Evolutionary conservation across 2,113 vertebrate species (phyloP).

Genomic region (Sinocyclocheilus rhinocerous): DNA sequence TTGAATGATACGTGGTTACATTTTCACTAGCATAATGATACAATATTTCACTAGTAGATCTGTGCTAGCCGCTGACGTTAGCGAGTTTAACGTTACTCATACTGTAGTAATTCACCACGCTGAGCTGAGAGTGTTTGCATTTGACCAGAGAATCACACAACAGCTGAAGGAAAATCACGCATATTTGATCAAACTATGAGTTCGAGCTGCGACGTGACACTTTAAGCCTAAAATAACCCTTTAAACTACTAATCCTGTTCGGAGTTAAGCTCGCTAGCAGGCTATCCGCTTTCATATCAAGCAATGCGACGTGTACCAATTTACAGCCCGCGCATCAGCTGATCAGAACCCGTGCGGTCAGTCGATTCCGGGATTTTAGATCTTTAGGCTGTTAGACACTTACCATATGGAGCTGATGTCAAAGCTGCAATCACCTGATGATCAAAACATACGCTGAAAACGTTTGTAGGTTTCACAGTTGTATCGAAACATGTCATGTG

Average conservation of each 20-base stretch:
- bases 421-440: not conserved
- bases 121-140: not conserved
- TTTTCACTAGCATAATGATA: not conserved
- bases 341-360: no score
- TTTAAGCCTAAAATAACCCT: not conserved
- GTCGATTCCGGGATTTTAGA: not conserved
- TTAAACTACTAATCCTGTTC: not conserved
- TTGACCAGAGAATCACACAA: not conserved
- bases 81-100: no score
- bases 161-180: not conserved
- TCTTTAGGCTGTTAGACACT: not conserved
- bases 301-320: constrained; percentile 12
- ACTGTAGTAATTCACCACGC: not conserved
- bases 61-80: not conserved
- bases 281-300: constrained; percentile 31
- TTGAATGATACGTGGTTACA: not conserved
- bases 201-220: not conserved
- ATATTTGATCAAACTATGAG: not conserved
- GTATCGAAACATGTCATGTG: constrained; percentile 33
- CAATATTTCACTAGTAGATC: not conserved
- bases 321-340: not conserved
- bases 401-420: constrained; percentile 20
- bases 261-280: not conserved
- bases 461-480: not conserved
- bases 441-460: not conserved